Evolutionary conservation across 1,140 invertebrate species (phyloP), one percentile per base, ranked within the genome.

Genomic region (Oppia nitens): DNA sequence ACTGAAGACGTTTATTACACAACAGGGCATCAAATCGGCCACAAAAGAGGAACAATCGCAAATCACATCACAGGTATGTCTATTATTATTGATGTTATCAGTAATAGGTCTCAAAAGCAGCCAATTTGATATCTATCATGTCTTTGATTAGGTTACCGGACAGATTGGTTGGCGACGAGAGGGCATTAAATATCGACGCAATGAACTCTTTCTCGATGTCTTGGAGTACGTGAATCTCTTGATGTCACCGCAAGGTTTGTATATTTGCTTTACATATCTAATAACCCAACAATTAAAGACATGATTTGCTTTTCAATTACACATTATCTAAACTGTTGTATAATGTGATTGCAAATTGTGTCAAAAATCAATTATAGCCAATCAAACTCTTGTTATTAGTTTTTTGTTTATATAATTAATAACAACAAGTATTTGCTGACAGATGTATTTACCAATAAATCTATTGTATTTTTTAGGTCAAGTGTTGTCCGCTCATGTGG

Each of bases 31-130:
- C 23, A 97, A 98, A 75, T 96, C 94, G 59, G 84, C 94, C 65
- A 96, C 89, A 12, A 98, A 98, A 73, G 96, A 99, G 69, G 96
- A 99, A 74, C 96, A 98, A 72, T 87, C 92, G 57, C 94, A 98
- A 75, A 99, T 99, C 64, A 99, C 96, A 23, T 98, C 93, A 45
- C 96, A 99, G 77, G 75, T 76, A 40, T 9, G 17, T 9, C 32
- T 40, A n/a, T n/a, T n/a, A n/a, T n/a, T n/a, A n/a, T n/a, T n/a
- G n/a, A n/a, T n/a, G n/a, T n/a, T n/a, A n/a, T n/a, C n/a, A n/a
- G n/a, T n/a, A n/a, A n/a, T n/a, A n/a, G n/a, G n/a, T n/a, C n/a
- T n/a, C n/a, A n/a, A n/a, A n/a, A n/a, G n/a, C n/a, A n/a, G n/a
- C n/a, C n/a, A n/a, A n/a, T n/a, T n/a, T n/a, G n/a, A n/a, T n/a